Conservation (phyloP, 2,888 invertebrate species). For the Alentia gelatinosa region DNA sequence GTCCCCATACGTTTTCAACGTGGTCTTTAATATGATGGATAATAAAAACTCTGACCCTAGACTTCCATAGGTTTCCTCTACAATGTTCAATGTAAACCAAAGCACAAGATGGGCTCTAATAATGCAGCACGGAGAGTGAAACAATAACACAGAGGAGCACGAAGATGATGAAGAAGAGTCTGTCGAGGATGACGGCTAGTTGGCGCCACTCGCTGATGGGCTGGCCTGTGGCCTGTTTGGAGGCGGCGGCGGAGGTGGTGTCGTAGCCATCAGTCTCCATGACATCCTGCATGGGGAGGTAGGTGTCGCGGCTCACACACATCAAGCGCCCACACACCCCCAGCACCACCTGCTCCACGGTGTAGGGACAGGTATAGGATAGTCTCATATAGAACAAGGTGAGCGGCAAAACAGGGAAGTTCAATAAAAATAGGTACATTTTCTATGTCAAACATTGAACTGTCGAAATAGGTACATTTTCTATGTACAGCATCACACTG, state of each 20-base stretch:
- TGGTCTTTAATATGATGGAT: too few species aligned
- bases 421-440: too few species aligned
- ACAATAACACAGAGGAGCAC: background rate
- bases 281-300: background rate
- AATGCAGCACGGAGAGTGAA: background rate
- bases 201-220: constrained; percentile 1
- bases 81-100: background rate
- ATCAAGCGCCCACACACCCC: constrained; percentile 20
- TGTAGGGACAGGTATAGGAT: background rate
- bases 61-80: background rate
- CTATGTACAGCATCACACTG: too few species aligned
- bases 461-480: too few species aligned
- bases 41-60: too few species aligned
- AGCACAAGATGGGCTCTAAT: too few species aligned
- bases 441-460: too few species aligned
- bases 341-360: background rate
- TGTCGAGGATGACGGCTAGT: constrained; percentile 1
- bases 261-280: background rate
- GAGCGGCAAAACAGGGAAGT: too few species aligned
- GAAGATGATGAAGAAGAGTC: constrained; percentile 20
- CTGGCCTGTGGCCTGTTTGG: background rate
- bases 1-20: too few species aligned
- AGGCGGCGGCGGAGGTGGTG: background rate
- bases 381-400: background rate
- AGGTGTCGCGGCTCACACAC: constrained; percentile 15